Conservation (phyloP, 2,113 vertebrate genomes). For the Mola mola region DNA sequence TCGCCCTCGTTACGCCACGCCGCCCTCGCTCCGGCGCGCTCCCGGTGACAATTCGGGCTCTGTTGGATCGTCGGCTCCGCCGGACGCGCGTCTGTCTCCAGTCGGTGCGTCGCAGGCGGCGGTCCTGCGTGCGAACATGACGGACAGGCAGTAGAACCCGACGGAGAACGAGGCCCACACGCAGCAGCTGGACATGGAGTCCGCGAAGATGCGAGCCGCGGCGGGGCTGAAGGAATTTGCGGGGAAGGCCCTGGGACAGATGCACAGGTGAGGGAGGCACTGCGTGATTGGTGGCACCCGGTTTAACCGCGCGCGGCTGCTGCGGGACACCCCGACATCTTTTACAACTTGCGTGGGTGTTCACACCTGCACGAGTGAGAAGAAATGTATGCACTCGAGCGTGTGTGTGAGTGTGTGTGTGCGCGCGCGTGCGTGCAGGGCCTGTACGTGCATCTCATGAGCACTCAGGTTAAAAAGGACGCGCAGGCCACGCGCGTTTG, state of each 20-base stretch:
- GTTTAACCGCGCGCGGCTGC: not conserved
- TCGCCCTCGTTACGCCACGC: slow-evolving; percentile 52
- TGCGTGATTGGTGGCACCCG: not conserved
- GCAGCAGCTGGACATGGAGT: slow-evolving; percentile 89
- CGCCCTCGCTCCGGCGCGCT: slow-evolving; percentile 29
- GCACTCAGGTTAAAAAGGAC: slow-evolving; percentile 13
- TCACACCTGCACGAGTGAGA: slow-evolving; percentile 65
- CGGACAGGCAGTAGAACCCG: slow-evolving; percentile 68
- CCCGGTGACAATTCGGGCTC: slow-evolving; percentile 26
- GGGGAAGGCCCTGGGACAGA: slow-evolving; percentile 93
- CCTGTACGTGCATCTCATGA: slow-evolving; percentile 48
- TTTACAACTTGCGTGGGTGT: slow-evolving; percentile 35
- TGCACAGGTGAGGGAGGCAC: slow-evolving; percentile 94
- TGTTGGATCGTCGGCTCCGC: slow-evolving; percentile 44
- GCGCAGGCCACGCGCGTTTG: slow-evolving; percentile 21
- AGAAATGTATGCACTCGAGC: slow-evolving; percentile 62
- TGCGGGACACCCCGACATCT: slow-evolving; percentile 9
- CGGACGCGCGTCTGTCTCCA: slow-evolving; percentile 27
- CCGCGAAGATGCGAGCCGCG: slow-evolving; percentile 91
- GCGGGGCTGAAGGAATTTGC: slow-evolving; percentile 95
- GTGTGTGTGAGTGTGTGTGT: slow-evolving; percentile 10
- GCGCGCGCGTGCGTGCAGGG: slow-evolving; percentile 34
- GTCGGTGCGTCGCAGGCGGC: slow-evolving; percentile 77
- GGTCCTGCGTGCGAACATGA: slow-evolving; percentile 79
- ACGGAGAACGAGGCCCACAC: slow-evolving; percentile 49